A percentile compares a stretch with the other conserved stretches of the same genome.
phyloP scores from a whole-genome alignment of 1,140 invertebrate species.

The Bombus confusus region DNA sequence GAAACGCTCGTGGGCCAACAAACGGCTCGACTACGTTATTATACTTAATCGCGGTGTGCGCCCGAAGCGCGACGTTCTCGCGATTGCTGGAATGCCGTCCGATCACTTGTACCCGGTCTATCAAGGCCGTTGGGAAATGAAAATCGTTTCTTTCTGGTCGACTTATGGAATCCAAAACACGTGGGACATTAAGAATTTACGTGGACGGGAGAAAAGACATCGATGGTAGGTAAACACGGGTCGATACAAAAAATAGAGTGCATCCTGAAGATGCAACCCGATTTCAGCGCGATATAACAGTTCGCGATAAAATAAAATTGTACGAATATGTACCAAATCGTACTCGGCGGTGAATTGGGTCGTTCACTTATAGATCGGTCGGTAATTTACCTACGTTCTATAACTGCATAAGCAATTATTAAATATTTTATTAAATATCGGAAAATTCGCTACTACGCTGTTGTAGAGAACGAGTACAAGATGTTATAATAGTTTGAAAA shows the following conservation, averaged over 20 bases:
- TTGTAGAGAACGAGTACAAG: no score
- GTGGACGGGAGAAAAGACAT: conserved; percentile 17
- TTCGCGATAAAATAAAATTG: not conserved
- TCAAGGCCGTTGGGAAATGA: conserved; percentile 78
- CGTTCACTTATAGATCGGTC: not conserved
- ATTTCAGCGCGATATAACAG: not conserved
- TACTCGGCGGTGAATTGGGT: not conserved
- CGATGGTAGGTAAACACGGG: conserved; percentile 21
- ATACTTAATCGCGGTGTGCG: conserved; percentile 60
- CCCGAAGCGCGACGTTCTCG: conserved; percentile 56
- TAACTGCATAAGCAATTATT: not conserved
- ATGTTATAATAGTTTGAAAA: no score
- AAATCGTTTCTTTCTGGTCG: conserved; percentile 71
- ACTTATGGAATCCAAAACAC: conserved; percentile 46
- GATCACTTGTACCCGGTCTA: conserved; percentile 74
- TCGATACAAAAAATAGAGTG: not conserved
- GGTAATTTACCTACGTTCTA: not conserved
- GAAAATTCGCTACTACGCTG: not conserved
- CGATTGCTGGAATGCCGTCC: conserved; percentile 77
- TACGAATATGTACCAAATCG: not conserved
- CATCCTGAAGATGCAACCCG: not conserved
- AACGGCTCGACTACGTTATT: conserved; percentile 46
- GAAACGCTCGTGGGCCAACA: conserved; percentile 28
- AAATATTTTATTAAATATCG: not conserved
- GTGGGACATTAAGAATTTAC: conserved; percentile 5